phyloP scores from a whole-genome alignment of 2,888 invertebrate species.

The Apodemia hepburni region DNA sequence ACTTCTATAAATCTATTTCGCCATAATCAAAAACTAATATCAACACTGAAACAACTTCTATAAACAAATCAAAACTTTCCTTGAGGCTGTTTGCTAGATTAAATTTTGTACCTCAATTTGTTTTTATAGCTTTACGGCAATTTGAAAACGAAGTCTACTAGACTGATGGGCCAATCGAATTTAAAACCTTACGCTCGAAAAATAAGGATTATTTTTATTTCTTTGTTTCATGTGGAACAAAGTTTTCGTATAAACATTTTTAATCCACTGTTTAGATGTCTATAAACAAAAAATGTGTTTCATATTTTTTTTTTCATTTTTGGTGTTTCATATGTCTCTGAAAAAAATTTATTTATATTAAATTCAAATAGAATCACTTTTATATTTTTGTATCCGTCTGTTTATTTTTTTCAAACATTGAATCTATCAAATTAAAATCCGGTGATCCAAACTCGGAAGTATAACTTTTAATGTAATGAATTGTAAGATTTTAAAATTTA shows the following conservation, averaged over 20 bases:
- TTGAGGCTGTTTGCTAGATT: constrained; percentile 31
- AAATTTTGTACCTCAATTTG: constrained; percentile 28
- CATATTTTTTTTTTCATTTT: too few species aligned
- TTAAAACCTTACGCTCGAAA: not conserved
- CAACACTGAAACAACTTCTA: constrained; percentile 24
- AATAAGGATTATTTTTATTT: not conserved
- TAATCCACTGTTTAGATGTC: not conserved
- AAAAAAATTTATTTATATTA: too few species aligned
- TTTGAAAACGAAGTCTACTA: constrained; percentile 19
- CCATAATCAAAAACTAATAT: constrained; percentile 15
- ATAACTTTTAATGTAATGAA: too few species aligned
- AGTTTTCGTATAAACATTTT: not conserved
- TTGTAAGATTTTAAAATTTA: too few species aligned
- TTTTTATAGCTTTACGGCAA: constrained; percentile 30
- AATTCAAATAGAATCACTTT: too few species aligned
- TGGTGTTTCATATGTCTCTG: too few species aligned
- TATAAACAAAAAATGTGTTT: too few species aligned
- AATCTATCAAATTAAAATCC: too few species aligned
- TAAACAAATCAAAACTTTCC: constrained; percentile 31
- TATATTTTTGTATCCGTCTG: too few species aligned
- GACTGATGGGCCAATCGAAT: not conserved
- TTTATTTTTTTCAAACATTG: too few species aligned
- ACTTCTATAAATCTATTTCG: not conserved
- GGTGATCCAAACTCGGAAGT: too few species aligned
- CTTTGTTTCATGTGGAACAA: too few species aligned